These are phyloP conservation scores for Poeciliopsis paucimaculata DNA, from an alignment of 2,797 vertebrate species.

Conservation along the genomic window DNA sequence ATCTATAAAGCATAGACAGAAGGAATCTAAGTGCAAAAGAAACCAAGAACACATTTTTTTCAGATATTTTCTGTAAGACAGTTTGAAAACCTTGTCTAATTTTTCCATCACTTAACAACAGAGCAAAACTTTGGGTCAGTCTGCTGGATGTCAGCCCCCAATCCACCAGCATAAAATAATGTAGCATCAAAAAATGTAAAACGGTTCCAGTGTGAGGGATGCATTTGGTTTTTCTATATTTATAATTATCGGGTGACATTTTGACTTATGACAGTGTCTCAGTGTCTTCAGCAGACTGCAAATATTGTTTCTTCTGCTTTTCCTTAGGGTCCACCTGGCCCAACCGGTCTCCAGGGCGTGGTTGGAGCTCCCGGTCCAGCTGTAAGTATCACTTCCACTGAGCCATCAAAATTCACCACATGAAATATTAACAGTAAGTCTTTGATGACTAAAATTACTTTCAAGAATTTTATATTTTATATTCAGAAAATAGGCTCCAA, in stretches of 20 bases:
- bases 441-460: neutral
- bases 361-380: slow-evolving; percentile 96
- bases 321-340: slow-evolving; percentile 91
- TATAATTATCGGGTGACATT: neutral
- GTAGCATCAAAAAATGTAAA: neutral
- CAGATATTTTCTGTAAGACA: neutral
- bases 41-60: neutral
- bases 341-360: slow-evolving; percentile 92
- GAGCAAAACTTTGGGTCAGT: neutral
- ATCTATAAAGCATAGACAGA: neutral
- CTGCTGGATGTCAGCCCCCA: neutral
- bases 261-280: neutral
- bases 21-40: neutral
- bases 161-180: neutral
- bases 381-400: slow-evolving; percentile 82
- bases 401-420: neutral
- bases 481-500: neutral
- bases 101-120: neutral
- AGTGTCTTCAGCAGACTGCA: neutral
- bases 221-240: neutral
- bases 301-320: slow-evolving; percentile 14
- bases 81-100: neutral
- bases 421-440: neutral
- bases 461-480: neutral
- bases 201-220: neutral